Evolutionary conservation across 2,888 invertebrate species (phyloP), one percentile per base, ranked within the genome.

Genomic region (Drosophila paramelanica): DNA sequence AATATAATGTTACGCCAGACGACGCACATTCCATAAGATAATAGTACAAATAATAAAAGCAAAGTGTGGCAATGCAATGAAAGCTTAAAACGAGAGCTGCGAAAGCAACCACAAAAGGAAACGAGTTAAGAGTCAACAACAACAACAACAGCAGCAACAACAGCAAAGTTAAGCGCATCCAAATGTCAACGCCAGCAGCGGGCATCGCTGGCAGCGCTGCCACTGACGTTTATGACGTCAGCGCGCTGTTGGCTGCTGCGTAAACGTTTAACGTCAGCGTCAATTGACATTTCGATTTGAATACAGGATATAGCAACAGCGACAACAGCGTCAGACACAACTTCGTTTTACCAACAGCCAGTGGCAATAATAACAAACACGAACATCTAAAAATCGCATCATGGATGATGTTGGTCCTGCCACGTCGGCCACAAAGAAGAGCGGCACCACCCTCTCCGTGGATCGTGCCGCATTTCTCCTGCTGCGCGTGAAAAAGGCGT

Each of bases 391-490:
- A 52, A 89, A 33, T n/a, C 43, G 23, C 66, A 70, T 13, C 45
- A 84, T 84, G 83, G 83, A 84, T 31, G 83, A 88, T 38, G 71
- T 66, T 52, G 64, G 62, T 20, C 71, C 81, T 38, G 51, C 81
- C 13, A 38, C 77, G 38, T 55, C 83, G 14, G 20, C 65, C 10
- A 89, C 91, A 66, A 92, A 92, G 80, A 90, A 82, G 20, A 84
- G 80, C 59, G 60, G 88, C 68, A 91, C 89, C 64, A 94, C 95
- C 61, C 93, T 97, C 81, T 96, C 97, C 85, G 97, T 98, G 91
- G 97, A 97, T 93, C 94, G 97, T 77, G 97, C 97, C 53, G 97
- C 97, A 58, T 97, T 98, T 92, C 94, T 98, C 39, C 94, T 98
- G 80, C 93, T 98, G 81, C 94, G 97, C 80, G 97, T 98, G 66